These are phyloP conservation scores for Merodon equestris DNA, from an alignment of 2,888 invertebrate species.

Conservation along the genomic window DNA sequence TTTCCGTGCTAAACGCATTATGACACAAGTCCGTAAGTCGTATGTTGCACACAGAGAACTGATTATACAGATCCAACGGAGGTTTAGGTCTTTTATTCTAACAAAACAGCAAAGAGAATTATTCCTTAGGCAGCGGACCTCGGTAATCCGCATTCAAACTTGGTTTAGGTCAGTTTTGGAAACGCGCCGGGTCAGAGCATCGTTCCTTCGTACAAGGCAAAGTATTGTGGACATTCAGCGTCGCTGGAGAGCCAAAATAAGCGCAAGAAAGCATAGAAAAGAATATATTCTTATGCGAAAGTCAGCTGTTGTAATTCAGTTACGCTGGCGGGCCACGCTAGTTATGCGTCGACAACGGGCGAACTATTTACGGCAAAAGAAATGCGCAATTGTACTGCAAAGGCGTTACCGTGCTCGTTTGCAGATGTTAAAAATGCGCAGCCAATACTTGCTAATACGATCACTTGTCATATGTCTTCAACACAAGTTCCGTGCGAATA, in stretches of 20 bases:
- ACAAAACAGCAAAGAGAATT: slow-evolving; percentile 70
- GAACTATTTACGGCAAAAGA: slow-evolving; percentile 71
- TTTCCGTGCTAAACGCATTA: slow-evolving; percentile 72
- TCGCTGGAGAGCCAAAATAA: slow-evolving; percentile 74
- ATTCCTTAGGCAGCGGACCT: slow-evolving; percentile 69
- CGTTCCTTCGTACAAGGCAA: slow-evolving; percentile 68
- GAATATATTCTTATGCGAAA: slow-evolving; percentile 70
- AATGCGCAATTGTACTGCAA: slow-evolving; percentile 73
- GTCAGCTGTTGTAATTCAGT: slow-evolving; percentile 77
- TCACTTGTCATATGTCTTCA: slow-evolving; percentile 74
- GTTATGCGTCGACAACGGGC: slow-evolving; percentile 72
- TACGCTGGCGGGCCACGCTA: slow-evolving; percentile 76
- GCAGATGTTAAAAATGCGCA: slow-evolving; percentile 71
- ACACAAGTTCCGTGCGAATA: slow-evolving; percentile 73
- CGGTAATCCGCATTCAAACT: slow-evolving; percentile 71
- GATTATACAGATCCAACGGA: slow-evolving; percentile 73
- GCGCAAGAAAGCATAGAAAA: slow-evolving; percentile 70
- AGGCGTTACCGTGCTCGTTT: slow-evolving; percentile 71
- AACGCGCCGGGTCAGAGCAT: slow-evolving; percentile 45
- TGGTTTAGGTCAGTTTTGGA: slow-evolving; percentile 71
- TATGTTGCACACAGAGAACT: slow-evolving; percentile 70
- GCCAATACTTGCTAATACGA: slow-evolving; percentile 74
- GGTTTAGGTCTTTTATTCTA: slow-evolving; percentile 73
- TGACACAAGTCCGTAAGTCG: slow-evolving; percentile 68
- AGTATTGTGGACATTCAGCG: slow-evolving; percentile 72